These are phyloP conservation scores for Enteromius mattozi DNA, from an alignment of 2,797 vertebrate genomes.

Conservation along the genomic window DNA sequence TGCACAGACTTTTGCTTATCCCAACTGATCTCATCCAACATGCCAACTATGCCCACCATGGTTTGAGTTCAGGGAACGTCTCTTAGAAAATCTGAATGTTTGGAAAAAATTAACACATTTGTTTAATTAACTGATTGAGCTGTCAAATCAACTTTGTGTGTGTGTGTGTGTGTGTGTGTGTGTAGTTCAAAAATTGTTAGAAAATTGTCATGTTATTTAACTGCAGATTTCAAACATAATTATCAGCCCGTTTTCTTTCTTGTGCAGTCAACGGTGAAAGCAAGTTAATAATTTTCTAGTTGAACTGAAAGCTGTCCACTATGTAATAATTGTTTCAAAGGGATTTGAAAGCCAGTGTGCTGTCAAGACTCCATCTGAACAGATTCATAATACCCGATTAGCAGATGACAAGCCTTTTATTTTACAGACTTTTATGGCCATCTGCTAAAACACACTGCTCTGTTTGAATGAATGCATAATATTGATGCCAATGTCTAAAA, in stretches of 20 bases:
- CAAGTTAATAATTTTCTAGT: not conserved
- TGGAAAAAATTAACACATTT: not conserved
- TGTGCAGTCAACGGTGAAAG: not conserved
- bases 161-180: too few relatives aligned
- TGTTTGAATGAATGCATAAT: not conserved
- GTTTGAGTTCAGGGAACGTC: not conserved
- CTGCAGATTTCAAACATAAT: not conserved
- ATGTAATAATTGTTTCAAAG: constrained; percentile 14
- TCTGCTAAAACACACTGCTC: not conserved
- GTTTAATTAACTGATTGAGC: too few relatives aligned
- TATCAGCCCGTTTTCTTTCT: not conserved
- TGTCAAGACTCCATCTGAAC: constrained; percentile 3
- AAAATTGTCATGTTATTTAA: not conserved
- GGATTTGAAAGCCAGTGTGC: not conserved
- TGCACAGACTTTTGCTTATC: constrained; percentile 2
- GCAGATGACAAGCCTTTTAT: constrained; percentile 3
- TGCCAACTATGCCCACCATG: constrained; percentile 5
- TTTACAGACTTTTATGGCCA: not conserved
- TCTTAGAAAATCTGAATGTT: not conserved
- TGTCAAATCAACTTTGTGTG: too few relatives aligned
- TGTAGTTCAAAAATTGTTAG: not conserved
- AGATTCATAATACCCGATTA: not conserved
- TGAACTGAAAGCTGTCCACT: not conserved
- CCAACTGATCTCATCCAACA: constrained; percentile 6
- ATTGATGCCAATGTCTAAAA: not conserved